Conservation (phyloP, 2,113 vertebrate species). For the Felis catus region F.catus_Fca126_mat1.0 CM031420.1:72298001-72298500, state of each 20-base stretch:
- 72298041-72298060: neutral
- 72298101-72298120: neutral
- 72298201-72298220: conserved; percentile 2
- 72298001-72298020: neutral
- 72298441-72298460: neutral
- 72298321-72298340: neutral
- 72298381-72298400: neutral
- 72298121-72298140: neutral
- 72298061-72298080: neutral
- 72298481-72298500: neutral
- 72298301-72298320: neutral
- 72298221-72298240: neutral
- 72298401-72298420: neutral
- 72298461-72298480: neutral
- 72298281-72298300: conserved; percentile 8
- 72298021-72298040: neutral
- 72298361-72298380: neutral
- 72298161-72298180: neutral
- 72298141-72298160: neutral
- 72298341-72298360: neutral
- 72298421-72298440: neutral
- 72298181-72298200: neutral
- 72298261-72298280: conserved; percentile 27
- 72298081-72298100: conserved; percentile 44
- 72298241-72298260: neutral